Evolutionary conservation across 2,113 vertebrate genomes (phyloP).

Genomic region (Parus major): DNA sequence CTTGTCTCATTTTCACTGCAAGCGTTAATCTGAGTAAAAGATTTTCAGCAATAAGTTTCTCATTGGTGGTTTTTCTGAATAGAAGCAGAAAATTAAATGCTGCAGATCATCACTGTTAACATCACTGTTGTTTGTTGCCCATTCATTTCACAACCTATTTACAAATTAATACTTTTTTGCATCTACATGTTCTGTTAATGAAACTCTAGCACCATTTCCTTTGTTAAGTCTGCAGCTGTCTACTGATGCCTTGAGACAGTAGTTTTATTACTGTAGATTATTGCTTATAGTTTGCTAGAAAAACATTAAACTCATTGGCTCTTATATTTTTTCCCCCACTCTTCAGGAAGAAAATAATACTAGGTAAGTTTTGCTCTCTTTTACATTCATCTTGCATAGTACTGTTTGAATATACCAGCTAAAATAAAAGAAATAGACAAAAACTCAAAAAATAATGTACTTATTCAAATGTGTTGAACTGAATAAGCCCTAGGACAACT

Average conservation of each 20-base stretch:
- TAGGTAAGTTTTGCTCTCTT: background rate
- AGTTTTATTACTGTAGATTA: background rate
- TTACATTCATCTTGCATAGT: fast-evolving
- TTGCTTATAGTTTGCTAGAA: background rate
- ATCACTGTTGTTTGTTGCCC: background rate
- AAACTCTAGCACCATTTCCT: background rate
- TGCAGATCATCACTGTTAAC: background rate
- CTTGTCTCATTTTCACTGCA: background rate
- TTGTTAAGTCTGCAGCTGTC: background rate
- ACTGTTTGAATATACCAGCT: background rate
- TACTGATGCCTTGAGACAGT: background rate
- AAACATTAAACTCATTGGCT: background rate
- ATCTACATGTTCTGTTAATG: background rate
- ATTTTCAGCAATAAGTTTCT: background rate
- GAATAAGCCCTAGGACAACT: background rate
- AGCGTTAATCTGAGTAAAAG: background rate
- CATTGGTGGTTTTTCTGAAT: background rate
- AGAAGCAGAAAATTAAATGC: background rate
- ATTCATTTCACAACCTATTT: background rate
- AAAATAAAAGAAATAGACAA: background rate
- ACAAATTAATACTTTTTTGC: background rate
- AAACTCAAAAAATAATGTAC: background rate
- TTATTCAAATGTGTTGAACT: background rate
- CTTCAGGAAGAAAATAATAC: background rate
- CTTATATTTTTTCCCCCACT: fast-evolving